Percentiles rank a stretch among this genome's conserved stretches.
Evolutionary conservation across 2,797 vertebrate species (phyloP).

Genomic region (Gastrophryne carolinensis): DNA sequence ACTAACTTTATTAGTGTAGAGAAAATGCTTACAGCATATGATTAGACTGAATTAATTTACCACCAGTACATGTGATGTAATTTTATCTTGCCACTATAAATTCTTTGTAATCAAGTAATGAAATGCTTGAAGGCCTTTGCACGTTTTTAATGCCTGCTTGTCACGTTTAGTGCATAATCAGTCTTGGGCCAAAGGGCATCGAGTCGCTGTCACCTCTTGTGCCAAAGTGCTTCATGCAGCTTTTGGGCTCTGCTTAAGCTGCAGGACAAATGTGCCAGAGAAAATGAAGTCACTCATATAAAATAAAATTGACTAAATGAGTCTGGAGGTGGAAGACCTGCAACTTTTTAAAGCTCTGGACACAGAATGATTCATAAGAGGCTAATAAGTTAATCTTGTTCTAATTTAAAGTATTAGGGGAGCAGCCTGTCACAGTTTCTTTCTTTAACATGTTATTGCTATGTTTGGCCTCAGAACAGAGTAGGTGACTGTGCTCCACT

Average conservation of each 20-base stretch:
- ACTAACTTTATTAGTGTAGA: background rate
- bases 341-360: constrained; percentile 34
- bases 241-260: constrained; percentile 24
- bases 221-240: constrained; percentile 20
- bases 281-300: constrained; percentile 32
- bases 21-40: no score
- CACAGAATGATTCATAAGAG: constrained; percentile 37
- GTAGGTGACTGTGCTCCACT: constrained; percentile 2
- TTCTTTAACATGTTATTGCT: background rate
- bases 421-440: background rate
- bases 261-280: constrained; percentile 21
- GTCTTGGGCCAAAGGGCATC: constrained; percentile 4
- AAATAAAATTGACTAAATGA: background rate
- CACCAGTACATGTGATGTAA: background rate
- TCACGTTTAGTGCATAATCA: constrained; percentile 2
- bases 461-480: background rate
- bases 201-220: constrained; percentile 5
- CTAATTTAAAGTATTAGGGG: constrained; percentile 35
- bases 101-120: background rate
- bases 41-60: no score
- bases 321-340: constrained; percentile 32
- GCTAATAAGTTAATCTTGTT: constrained; percentile 39
- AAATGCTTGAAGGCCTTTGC: background rate
- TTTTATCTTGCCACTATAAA: background rate
- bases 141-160: background rate